Percentiles rank a stretch among this genome's conserved stretches.
Conservation (phyloP, 2,888 invertebrate species). For the Platypus cylindrus region DNA sequence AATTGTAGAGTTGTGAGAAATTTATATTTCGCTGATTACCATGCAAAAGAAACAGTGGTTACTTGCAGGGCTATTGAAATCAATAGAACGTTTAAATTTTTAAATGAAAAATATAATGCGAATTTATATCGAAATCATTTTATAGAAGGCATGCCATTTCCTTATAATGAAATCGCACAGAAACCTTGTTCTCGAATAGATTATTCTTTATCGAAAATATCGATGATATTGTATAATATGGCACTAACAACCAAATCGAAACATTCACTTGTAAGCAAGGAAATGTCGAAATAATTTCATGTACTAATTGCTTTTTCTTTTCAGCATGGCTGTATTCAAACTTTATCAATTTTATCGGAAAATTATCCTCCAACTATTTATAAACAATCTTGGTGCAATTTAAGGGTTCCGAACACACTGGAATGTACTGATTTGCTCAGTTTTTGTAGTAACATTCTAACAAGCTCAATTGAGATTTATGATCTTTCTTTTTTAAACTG, state of each 20-base stretch:
- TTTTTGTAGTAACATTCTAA: slow-evolving; percentile 34
- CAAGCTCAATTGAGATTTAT: slow-evolving; percentile 39
- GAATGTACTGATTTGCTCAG: slow-evolving; percentile 28
- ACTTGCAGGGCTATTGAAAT: slow-evolving; percentile 39
- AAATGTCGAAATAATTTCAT: too few species aligned
- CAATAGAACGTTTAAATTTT: slow-evolving; percentile 25
- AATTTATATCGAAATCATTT: slow-evolving; percentile 34
- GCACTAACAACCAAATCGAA: slow-evolving; percentile 53
- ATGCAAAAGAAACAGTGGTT: slow-evolving; percentile 40
- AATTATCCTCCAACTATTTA: slow-evolving; percentile 56
- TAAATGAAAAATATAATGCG: slow-evolving; percentile 16
- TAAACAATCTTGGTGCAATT: slow-evolving; percentile 52
- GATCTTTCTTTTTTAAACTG: slow-evolving; percentile 40
- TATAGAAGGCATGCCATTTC: slow-evolving; percentile 40
- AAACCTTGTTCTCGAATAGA: slow-evolving; percentile 31
- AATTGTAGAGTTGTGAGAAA: slow-evolving; percentile 36
- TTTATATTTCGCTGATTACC: slow-evolving; percentile 35
- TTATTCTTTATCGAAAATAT: slow-evolving; percentile 43
- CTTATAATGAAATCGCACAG: slow-evolving; percentile 32
- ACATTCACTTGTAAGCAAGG: slow-evolving; percentile 48
- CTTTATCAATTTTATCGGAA: slow-evolving; percentile 51
- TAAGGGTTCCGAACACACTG: slow-evolving; percentile 12
- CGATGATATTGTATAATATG: slow-evolving; percentile 38
- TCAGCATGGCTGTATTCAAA: slow-evolving; percentile 53
- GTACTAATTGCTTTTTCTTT: slow-evolving; percentile 15